phyloP scores from a whole-genome alignment of 64 coral and sea anemone species.

The Montipora efflorescens region DNA sequence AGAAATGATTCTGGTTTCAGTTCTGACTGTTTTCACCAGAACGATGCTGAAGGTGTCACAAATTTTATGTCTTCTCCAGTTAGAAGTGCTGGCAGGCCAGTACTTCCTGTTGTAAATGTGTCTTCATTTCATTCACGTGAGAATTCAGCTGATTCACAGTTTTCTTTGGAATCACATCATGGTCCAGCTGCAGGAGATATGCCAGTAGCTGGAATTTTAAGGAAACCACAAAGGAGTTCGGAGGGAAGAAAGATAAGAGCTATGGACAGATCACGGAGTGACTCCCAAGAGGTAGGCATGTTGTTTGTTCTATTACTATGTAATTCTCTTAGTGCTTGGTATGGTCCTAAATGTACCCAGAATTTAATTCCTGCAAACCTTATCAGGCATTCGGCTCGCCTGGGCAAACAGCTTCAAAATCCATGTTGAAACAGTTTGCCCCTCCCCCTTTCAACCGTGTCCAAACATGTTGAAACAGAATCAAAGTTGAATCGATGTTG shows the following conservation, averaged over 20 bases:
- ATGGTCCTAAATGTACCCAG: too few relatives aligned
- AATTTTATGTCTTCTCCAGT: neutral
- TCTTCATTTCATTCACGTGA: slow-evolving; percentile 83
- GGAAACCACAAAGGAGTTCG: slow-evolving; percentile 17
- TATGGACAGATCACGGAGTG: neutral
- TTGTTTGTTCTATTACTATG: neutral
- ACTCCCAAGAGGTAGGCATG: slow-evolving; percentile 35
- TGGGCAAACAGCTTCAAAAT: too few relatives aligned
- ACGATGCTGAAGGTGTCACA: slow-evolving; percentile 46
- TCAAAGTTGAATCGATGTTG: too few relatives aligned
- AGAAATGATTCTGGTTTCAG: slow-evolving; percentile 76
- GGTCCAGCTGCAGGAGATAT: slow-evolving; percentile 24
- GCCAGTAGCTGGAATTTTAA: neutral
- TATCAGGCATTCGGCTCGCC: too few relatives aligned
- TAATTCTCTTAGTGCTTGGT: too few relatives aligned
- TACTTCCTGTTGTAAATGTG: slow-evolving; percentile 58
- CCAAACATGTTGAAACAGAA: too few relatives aligned
- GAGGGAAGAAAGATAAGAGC: neutral
- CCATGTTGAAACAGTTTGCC: too few relatives aligned
- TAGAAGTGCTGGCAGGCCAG: slow-evolving; percentile 34
- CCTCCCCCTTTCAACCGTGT: too few relatives aligned
- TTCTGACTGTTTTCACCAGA: slow-evolving; percentile 62
- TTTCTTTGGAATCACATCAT: slow-evolving; percentile 73
- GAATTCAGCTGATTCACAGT: slow-evolving; percentile 75
- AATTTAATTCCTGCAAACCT: too few relatives aligned